Conservation (phyloP, 2,113 vertebrate species). For the Sinocyclocheilus anophthalmus region DNA sequence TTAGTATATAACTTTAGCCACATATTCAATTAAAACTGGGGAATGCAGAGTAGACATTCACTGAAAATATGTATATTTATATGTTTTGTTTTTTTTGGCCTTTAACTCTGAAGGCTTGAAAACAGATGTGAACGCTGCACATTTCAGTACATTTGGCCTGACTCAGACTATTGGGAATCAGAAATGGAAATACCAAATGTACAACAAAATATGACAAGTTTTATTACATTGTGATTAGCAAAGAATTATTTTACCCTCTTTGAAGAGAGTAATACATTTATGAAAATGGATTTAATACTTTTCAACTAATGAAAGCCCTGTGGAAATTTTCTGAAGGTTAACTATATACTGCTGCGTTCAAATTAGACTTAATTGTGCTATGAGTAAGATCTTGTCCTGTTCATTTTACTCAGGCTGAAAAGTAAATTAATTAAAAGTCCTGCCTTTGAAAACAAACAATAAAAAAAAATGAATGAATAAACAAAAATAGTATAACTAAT, state of each 20-base stretch:
- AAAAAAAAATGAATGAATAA: not conserved
- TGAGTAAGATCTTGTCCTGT: not conserved
- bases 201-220: constrained; percentile 32
- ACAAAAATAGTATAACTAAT: not conserved
- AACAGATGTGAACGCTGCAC: not conserved
- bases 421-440: not conserved
- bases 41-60: not conserved
- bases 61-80: not conserved
- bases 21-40: not conserved
- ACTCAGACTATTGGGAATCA: constrained; percentile 1
- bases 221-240: constrained; percentile 28
- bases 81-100: not conserved
- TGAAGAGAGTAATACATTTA: constrained; percentile 1
- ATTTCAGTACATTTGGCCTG: constrained; percentile 13
- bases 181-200: constrained; percentile 36
- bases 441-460: not conserved
- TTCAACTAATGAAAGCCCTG: constrained; percentile 20
- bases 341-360: constrained; percentile 7
- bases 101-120: constrained; percentile 21
- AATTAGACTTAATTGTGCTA: not conserved
- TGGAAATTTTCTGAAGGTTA: constrained; percentile 23
- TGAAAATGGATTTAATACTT: constrained; percentile 6
- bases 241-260: constrained; percentile 26
- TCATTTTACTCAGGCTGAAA: not conserved
- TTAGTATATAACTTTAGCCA: not conserved